Evolutionary conservation across 2,113 vertebrate genomes (phyloP), one percentile per base, ranked within the genome.

Genomic region (Bambusicola thoracicus): DNA sequence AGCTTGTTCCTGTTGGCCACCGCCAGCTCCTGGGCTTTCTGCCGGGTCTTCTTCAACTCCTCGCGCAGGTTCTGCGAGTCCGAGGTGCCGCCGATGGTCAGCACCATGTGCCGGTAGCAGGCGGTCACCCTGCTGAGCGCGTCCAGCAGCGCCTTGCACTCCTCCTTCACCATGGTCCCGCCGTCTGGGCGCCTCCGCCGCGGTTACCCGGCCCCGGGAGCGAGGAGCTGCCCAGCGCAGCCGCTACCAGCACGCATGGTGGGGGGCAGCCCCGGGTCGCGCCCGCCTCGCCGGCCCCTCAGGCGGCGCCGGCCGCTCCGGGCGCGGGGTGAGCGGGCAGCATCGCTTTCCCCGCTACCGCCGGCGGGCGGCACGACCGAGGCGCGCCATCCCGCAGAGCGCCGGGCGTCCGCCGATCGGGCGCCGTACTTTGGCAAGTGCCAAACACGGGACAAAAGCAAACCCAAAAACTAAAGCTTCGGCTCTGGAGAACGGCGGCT

Each of bases 41-140:
- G 99, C 40, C 99, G 98, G 30, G 98, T 99, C 95, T 98, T 98
- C 97, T 98, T 98, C 65, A 99, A 97, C 96, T 99, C 99, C 90
- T 99, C 99, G 0, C 99, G 98, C 43, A 99, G 98, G 96, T 99
- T 98, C 94, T 99, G 99, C 2, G 99, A 99, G 97, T 99, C 99
- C 34, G 99, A 98, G 9, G 99, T 98, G 97, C 99, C 99, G 20
- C 99, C 99, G 79, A 99, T 95, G 59, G 99, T 99, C 76, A 99
- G 98, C 87, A 99, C 99, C 97, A 99, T 86, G 94, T 99, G 99
- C 81, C 99, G 98, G 97, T 99, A 99, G 96, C 99, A 99, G 44
- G 99, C 99, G 19, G 98, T 99, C 85, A 99, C 98, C 97, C 98
- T 98, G 97, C 98, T 99, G 83, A 99, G 97, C 53, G 98, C 99